Base-by-base conservation (phyloP, 2,113 vertebrate genomes). In the Circaetus cinerascens region DNA sequence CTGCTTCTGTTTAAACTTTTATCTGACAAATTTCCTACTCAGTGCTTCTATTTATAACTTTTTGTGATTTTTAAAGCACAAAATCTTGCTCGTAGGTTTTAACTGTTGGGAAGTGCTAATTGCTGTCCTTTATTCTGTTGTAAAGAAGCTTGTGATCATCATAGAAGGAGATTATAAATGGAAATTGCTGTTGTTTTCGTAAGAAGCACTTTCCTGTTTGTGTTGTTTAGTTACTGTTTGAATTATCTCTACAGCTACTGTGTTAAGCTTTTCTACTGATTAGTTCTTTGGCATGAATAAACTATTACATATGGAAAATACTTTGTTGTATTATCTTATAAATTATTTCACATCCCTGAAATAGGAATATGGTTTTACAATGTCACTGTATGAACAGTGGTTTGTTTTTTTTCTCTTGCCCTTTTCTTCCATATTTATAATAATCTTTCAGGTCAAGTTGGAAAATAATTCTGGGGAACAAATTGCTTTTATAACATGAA, bases 321-420 rank as follows among this genome's bases (percentile, higher is more conserved):
- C 38, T 66, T 27, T 66, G 8, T 36, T 83, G 34, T 60, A 40
- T 91, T 88, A 62, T 72, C 63, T 84, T 81, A 87, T 36, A 32
- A 90, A 93, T 87, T 90, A 90, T 68, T 91, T 93, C 74, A 60
- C 36, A 57, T 63, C 43, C 10, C 36, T 85, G 57, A 94, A 93
- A 63, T 11, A 85, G 27, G 22, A 79, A 79, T 68, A 57, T 22
- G n/a, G 9, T 75, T 93, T 94, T 93, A 72, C 57, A 72, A 1
- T 79, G 40, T 72, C 50, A 38, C 6, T 50, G 30, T 77, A 21
- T 91, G 51, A 94, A 59, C 34, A 36, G 9, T 51, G 34, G 15
- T 21, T 59, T 48, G 9, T 3, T 90, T 83, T 78, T 66, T 40
- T 5, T 3, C 10, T 13, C 18, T 71, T 84, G 22, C 50, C 9